These are phyloP conservation scores for Anguilla anguilla DNA, from an alignment of 2,797 vertebrate species.

Conservation along the genomic window DNA sequence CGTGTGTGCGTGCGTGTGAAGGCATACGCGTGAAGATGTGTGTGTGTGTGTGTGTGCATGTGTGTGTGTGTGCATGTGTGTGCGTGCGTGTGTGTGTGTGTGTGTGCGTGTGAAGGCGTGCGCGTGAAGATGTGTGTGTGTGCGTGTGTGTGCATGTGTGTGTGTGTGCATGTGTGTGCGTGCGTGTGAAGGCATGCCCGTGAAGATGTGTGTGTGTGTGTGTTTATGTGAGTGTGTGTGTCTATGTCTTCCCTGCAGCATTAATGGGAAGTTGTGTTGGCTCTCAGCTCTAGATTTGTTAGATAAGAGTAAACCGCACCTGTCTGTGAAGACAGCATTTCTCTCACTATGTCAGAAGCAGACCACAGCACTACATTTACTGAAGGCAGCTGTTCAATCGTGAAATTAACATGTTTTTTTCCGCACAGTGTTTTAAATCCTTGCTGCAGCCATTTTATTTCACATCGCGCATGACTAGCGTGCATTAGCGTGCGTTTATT, in stretches of 20 bases:
- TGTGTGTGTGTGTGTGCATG: too few relatives aligned
- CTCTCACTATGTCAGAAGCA: constrained; percentile 24
- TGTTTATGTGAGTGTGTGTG: not conserved
- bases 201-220: too few relatives aligned
- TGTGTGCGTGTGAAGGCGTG: too few relatives aligned
- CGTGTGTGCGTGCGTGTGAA: too few relatives aligned
- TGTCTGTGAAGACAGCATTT: constrained; percentile 8
- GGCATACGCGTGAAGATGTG: too few relatives aligned
- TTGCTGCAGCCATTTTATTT: not conserved
- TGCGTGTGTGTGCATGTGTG: too few relatives aligned
- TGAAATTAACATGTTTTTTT: not conserved
- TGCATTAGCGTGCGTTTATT: not conserved
- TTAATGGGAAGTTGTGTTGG: not conserved
- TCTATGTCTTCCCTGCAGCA: not conserved
- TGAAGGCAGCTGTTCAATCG: not conserved
- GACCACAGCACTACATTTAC: constrained; percentile 5
- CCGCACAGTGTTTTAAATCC: not conserved
- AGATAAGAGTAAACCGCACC: constrained; percentile 7
- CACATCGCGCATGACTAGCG: not conserved
- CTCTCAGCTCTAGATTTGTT: not conserved
- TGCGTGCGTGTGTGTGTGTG: not conserved
- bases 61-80: too few relatives aligned
- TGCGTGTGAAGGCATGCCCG: too few relatives aligned
- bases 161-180: too few relatives aligned
- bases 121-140: too few relatives aligned